Conservation (phyloP, 2,113 vertebrate genomes). For the Glaucidium brasilianum region DNA sequence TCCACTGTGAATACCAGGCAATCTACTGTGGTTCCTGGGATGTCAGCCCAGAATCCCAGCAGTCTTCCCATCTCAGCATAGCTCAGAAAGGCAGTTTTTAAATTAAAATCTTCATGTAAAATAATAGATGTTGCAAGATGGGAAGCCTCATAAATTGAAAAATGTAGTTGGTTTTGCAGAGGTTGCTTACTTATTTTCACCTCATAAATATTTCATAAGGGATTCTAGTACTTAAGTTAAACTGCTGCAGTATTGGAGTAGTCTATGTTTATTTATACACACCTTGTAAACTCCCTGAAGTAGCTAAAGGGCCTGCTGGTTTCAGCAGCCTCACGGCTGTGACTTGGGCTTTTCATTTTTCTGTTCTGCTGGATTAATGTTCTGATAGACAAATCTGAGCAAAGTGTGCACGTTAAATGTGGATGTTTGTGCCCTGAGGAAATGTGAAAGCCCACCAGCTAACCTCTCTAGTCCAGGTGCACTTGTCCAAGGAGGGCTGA, state of each 20-base stretch:
- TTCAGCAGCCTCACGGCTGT: not conserved
- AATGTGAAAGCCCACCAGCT: not conserved
- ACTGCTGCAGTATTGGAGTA: not conserved
- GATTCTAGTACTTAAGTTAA: conserved; percentile 1
- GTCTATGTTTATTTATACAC: not conserved
- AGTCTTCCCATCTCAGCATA: not conserved
- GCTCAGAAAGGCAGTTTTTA: not conserved
- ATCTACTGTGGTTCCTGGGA: not conserved
- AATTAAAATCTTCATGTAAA: not conserved
- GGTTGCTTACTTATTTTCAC: conserved; percentile 16
- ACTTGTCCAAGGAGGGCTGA: not conserved
- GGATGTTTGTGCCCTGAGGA: not conserved
- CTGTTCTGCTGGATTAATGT: not conserved
- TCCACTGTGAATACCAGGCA: not conserved
- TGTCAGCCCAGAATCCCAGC: not conserved
- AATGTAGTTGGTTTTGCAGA: not conserved
- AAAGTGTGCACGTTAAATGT: not conserved
- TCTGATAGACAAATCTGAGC: not conserved
- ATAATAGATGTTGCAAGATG: not conserved
- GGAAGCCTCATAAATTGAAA: not conserved
- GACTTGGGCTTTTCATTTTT: not conserved
- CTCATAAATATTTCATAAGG: conserved; percentile 19
- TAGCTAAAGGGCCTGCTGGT: not conserved
- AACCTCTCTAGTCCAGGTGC: not conserved
- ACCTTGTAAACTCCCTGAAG: not conserved